Base-by-base conservation (phyloP, 2,888 invertebrate species). In the Caenorhabditis plicata region DNA sequence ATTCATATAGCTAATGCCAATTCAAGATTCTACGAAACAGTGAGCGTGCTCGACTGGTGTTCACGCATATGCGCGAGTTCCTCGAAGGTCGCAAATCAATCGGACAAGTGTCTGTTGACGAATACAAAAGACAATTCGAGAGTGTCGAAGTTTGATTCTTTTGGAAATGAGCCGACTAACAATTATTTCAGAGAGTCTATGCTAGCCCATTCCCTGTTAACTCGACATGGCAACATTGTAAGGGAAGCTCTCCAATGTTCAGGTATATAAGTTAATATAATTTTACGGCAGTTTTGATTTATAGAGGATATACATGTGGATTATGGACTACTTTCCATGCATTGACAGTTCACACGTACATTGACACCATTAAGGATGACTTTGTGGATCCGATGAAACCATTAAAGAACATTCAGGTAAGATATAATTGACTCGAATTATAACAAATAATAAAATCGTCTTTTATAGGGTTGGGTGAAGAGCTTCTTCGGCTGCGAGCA, bases 251-350 rank as follows among this genome's bases (percentile, higher is more conserved):
- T 43, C 82, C 87, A 0, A 85, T 85, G 61, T 87, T 86, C 74
- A 54, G n/a, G n/a, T n/a, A n/a, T n/a, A n/a, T n/a, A n/a, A n/a
- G n/a, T n/a, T n/a, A n/a, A n/a, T n/a, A 27, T 13, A 26, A 19
- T 15, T 4, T n/a, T 4, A 39, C 13, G 17, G 17, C 13, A 32
- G 17, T 7, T 32, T 11, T 13, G 19, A 39, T 4, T 4, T 25
- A 5, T 4, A 53, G 73, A 42, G 73, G 73, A 17, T 73, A 73
- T 60, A 90, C 93, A 0, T 98, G 96, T 83, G 89, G 92, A 0
- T 84, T 98, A 25, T 98, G 98, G 98, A 89, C 88, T n/a, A 83
- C 93, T 70, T 98, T 95, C 82, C 96, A 98, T 81, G 89, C 89
- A 36, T 83, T 98, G 52, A 90, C 92, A 0, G 90, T 93, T 0